Conservation (phyloP, 2,888 invertebrate species). For the Lasioglossum morio region DNA sequence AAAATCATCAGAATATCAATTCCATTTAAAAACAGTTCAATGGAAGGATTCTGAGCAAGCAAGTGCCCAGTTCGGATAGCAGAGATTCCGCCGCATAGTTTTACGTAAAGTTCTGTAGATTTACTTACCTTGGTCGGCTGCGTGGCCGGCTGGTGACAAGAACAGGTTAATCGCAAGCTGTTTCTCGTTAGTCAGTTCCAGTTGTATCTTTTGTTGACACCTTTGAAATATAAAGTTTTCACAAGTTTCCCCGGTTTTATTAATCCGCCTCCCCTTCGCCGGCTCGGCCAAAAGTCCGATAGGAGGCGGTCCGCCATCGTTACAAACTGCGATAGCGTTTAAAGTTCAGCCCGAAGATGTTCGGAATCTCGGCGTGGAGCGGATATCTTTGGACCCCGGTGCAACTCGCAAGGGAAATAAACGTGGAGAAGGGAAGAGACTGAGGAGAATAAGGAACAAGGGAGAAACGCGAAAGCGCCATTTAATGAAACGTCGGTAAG, state of each 20-base stretch:
- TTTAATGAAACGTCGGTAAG: constrained; percentile 36
- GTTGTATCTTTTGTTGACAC: constrained; percentile 58
- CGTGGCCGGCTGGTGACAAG: neutral
- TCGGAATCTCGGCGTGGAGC: neutral
- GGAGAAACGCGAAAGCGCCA: neutral
- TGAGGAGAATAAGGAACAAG: neutral
- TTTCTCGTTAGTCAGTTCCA: constrained; percentile 49
- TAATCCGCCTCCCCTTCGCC: constrained; percentile 5
- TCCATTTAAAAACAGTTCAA: neutral
- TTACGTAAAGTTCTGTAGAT: neutral
- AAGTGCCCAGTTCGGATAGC: neutral
- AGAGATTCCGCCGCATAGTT: neutral
- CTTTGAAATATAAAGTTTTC: constrained; percentile 65
- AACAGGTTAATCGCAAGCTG: constrained; percentile 26
- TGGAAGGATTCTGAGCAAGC: neutral
- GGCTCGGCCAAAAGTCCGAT: neutral
- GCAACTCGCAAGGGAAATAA: constrained; percentile 44
- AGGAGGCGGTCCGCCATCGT: constrained; percentile 14
- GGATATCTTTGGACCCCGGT: constrained; percentile 12
- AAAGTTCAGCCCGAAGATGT: constrained; percentile 53
- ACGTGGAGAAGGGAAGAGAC: constrained; percentile 1
- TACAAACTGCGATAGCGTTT: constrained; percentile 45
- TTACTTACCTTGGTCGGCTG: neutral
- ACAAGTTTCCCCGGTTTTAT: constrained; percentile 47
- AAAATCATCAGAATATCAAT: neutral